These are phyloP conservation scores for Clangula hyemalis DNA, from an alignment of 2,797 vertebrate genomes.

Conservation along the genomic window DNA sequence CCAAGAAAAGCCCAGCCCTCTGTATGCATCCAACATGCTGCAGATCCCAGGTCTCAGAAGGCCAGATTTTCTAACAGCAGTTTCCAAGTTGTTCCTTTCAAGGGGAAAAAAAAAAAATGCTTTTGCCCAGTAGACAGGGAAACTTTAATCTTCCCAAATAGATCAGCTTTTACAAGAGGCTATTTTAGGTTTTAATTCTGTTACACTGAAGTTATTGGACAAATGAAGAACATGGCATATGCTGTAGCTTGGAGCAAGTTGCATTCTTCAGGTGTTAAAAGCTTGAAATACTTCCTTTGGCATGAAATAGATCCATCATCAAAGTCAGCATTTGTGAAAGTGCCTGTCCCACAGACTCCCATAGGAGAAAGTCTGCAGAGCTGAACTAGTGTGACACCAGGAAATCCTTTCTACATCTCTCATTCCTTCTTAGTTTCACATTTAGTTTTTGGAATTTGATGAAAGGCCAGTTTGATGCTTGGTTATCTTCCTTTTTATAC, in stretches of 20 bases:
- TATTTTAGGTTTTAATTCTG: conserved; percentile 40
- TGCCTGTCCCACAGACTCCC: conserved; percentile 43
- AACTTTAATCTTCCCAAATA: neutral
- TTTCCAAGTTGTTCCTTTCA: neutral
- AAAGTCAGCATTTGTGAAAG: conserved; percentile 44
- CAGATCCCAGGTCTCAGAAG: neutral
- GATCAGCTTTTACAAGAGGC: conserved; percentile 23
- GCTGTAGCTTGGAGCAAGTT: conserved; percentile 7
- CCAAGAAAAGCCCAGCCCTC: neutral
- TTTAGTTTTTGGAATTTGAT: conserved; percentile 11
- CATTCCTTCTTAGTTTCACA: conserved; percentile 1
- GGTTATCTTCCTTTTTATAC: neutral
- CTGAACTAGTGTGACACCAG: conserved; percentile 62
- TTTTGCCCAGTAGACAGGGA: neutral
- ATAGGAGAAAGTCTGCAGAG: conserved; percentile 21
- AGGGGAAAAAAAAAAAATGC: neutral
- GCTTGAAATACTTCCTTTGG: conserved; percentile 61
- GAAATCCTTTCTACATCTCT: conserved; percentile 45
- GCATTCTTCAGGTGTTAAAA: conserved; percentile 62
- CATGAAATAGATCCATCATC: conserved; percentile 40
- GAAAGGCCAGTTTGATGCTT: conserved; percentile 12
- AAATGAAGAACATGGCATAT: conserved; percentile 28
- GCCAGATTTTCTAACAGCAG: neutral
- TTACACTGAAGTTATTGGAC: conserved; percentile 50
- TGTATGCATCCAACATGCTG: neutral